These are phyloP conservation scores for Radopholus similis DNA, from an alignment of 1,140 invertebrate genomes.

Conservation along the genomic window DNA sequence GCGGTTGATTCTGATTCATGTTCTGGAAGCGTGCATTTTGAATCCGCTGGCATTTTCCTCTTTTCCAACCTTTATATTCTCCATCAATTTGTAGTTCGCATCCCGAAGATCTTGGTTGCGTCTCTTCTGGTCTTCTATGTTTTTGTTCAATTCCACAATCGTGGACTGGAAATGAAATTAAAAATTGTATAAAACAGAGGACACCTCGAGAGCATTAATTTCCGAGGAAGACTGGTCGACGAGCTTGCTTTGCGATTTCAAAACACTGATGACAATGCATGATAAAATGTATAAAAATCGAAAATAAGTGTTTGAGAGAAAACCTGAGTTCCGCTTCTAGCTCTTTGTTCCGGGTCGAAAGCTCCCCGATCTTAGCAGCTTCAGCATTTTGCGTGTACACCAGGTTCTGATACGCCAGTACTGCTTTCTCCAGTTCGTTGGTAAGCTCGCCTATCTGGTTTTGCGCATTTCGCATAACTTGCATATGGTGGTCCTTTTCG, in stretches of 20 bases:
- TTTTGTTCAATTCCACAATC: conserved; percentile 3
- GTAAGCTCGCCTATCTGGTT: neutral
- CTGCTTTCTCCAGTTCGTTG: neutral
- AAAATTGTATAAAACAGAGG: neutral
- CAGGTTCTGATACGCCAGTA: neutral
- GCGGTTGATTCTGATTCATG: neutral
- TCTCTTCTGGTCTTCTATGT: neutral
- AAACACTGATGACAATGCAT: no score
- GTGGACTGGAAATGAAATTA: neutral
- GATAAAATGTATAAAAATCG: neutral
- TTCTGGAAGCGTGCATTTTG: no score
- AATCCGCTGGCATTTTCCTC: neutral
- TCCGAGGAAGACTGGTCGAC: neutral
- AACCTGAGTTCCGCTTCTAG: neutral
- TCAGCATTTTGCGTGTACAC: neutral
- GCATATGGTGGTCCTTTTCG: neutral
- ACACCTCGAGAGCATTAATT: no score
- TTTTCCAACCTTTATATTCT: conserved; percentile 4
- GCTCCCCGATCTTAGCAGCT: neutral
- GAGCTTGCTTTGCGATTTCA: neutral
- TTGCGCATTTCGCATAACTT: neutral
- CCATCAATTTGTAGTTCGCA: conserved; percentile 23
- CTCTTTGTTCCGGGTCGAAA: neutral
- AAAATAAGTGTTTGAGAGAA: neutral
- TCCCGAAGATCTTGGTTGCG: conserved; percentile 10